Base-by-base conservation (phyloP, 2,797 vertebrate species). In the Netta rufina region DNA sequence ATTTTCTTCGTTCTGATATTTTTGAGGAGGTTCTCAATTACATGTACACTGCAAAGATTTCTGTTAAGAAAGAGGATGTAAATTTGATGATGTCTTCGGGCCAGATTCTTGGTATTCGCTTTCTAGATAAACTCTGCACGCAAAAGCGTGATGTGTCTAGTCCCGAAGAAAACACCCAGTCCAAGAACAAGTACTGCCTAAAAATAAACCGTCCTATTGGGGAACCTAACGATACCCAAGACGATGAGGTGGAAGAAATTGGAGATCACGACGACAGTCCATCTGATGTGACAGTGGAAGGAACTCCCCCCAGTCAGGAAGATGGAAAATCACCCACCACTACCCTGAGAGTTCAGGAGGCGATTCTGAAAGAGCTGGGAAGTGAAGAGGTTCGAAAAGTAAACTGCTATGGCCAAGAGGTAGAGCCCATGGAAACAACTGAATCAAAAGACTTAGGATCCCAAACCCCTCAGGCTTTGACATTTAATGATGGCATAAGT, bases 71-170 rank as follows among this genome's bases (percentile, higher is more conserved):
- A 95, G 99, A 99, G 97, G 99, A 99, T 97, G 99, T 99, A 85
- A 99, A 99, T 91, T 97, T 99, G 97, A 99, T 99, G 99, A 99
- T 99, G 99, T 99, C 99, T 3, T 99, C 99, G 0, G 99, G 99
- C 13, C 99, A 99, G 96, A 99, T 99, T 76, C 98, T 99, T 2
- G 99, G 99, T 7, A 99, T 99, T 97, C 98, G 99, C 69, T 99
- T 99, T 97, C 97, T 99, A 95, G 99, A 99, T 94, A 99, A 99
- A 96, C 98, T 99, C 77, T 99, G 99, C 97, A 98, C 99, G 89
- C 99, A 99, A 92, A 99, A 99, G 69, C 98, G 99, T 1, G 99
- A 99, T 73, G 98, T 99, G 24, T 99, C 99, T 25, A 98, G 98
- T 80, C 97, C 99, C 0, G 99, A 99, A 49, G 99, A 99, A 70